Evolutionary conservation across 2,888 invertebrate species (phyloP), one percentile per base, ranked within the genome.

Genomic region (Macrophya alboannulata): DNA sequence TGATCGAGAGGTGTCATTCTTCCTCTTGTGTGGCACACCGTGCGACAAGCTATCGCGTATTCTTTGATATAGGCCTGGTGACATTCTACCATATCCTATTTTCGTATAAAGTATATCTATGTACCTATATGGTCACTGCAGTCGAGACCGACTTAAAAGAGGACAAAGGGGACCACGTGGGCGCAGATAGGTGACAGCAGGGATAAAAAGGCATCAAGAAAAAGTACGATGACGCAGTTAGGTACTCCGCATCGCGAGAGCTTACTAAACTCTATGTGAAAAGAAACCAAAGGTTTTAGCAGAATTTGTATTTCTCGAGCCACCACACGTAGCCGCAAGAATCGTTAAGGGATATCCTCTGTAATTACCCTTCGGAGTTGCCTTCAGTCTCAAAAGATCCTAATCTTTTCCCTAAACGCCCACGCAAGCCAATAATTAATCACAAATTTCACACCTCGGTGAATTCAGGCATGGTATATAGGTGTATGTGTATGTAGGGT

Each of bases 11-110:
- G 93, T 93, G 93, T 93, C 93, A 91, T 93, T 62, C 62, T 40
- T 21, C 81, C 92, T 93, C 92, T 92, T 93, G 93, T 93, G 93
- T 93, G 93, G 93, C 62, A 31, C 89, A 91, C 89, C 90, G 25
- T 83, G 71, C 84, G 55, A 48, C 31, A 84, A 84, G 62, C 84
- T 62, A 55, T 77, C 48, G 77, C 77, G 8, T 77, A 51, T 77
- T 77, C 15, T 77, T 55, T 37, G 17, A 40, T 37, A 77, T 31
- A 55, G 55, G 77, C 37, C 12, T 31, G 76, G 76, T 51, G 76
- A 76, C 76, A 76, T 76, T 48, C 48, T 48, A 76, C 76, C 12
- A 77, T 77, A 77, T 77, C 51, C 77, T 77, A 51, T 77, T 31
- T 31, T 77, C 48, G 77, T 51, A 51, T 37, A 31, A n/a, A 9